phyloP scores from a whole-genome alignment of 2,797 vertebrate genomes.

The Gadopsis bispinosus region DNA sequence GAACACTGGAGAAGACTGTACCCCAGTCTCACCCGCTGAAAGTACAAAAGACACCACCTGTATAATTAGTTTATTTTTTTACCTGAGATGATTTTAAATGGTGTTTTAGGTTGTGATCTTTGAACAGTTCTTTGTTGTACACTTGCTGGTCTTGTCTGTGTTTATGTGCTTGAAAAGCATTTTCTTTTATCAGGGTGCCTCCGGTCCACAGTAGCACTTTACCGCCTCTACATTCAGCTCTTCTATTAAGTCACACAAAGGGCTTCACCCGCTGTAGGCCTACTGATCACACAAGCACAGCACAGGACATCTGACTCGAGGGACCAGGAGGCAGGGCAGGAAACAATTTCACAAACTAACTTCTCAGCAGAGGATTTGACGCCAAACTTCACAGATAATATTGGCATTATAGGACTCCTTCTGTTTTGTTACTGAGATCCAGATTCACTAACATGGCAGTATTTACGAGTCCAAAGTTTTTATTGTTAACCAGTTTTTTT shows the following conservation, averaged over 20 bases:
- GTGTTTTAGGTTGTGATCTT: conserved; percentile 56
- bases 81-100: conserved; percentile 62
- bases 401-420: conserved; percentile 11
- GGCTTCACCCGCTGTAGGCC: conserved; percentile 73
- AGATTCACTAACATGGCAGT: neutral
- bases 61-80: conserved; percentile 71
- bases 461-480: neutral
- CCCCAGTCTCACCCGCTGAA: conserved; percentile 48
- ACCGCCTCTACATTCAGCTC: conserved; percentile 69
- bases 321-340: conserved; percentile 44
- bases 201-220: conserved; percentile 82
- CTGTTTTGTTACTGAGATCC: neutral
- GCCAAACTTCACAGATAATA: neutral
- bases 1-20: conserved; percentile 51
- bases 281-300: conserved; percentile 53
- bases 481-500: neutral
- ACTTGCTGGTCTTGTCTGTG: conserved; percentile 65
- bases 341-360: conserved; percentile 16
- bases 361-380: neutral
- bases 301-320: conserved; percentile 35
- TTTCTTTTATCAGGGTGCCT: conserved; percentile 77
- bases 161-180: conserved; percentile 71
- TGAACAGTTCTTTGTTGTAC: conserved; percentile 54
- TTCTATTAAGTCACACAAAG: conserved; percentile 68
- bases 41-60: conserved; percentile 65